These are phyloP conservation scores for Acanthiza pusilla DNA, from an alignment of 2,797 vertebrate species.

Conservation along the genomic window DNA sequence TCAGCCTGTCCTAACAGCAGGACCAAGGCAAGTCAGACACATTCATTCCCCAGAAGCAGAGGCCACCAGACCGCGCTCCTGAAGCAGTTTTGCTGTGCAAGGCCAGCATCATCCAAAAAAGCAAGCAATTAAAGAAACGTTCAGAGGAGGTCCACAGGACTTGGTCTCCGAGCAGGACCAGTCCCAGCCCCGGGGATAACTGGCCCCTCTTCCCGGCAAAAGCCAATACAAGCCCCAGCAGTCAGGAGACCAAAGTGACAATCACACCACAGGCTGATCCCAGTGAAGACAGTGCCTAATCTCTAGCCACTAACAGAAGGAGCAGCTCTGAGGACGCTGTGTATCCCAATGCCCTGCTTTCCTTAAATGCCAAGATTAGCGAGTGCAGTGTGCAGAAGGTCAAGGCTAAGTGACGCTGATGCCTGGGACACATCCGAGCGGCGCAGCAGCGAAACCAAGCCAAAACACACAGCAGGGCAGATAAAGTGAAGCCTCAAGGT, in stretches of 20 bases:
- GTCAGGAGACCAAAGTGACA: not conserved
- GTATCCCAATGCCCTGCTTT: not conserved
- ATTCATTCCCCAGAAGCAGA: not conserved
- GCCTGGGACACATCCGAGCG: not conserved
- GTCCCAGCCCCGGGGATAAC: not conserved
- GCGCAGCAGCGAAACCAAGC: not conserved
- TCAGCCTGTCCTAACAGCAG: not conserved
- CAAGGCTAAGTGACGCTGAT: constrained; percentile 20
- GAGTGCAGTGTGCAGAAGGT: not conserved
- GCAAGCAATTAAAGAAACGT: not conserved
- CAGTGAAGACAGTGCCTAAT: not conserved
- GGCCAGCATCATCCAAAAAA: not conserved
- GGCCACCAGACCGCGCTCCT: not conserved
- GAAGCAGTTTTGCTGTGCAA: not conserved
- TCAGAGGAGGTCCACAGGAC: not conserved
- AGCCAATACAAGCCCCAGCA: not conserved
- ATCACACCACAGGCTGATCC: not conserved
- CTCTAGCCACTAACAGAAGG: not conserved
- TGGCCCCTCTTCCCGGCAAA: not conserved
- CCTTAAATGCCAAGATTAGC: not conserved
- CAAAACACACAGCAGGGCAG: constrained; percentile 26
- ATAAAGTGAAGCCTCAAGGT: not conserved
- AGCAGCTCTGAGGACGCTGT: not conserved
- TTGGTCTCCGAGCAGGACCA: not conserved
- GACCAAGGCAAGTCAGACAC: not conserved